Evolutionary conservation across 2,888 invertebrate genomes (phyloP).

Genomic region (Nymphalis polychloros): DNA sequence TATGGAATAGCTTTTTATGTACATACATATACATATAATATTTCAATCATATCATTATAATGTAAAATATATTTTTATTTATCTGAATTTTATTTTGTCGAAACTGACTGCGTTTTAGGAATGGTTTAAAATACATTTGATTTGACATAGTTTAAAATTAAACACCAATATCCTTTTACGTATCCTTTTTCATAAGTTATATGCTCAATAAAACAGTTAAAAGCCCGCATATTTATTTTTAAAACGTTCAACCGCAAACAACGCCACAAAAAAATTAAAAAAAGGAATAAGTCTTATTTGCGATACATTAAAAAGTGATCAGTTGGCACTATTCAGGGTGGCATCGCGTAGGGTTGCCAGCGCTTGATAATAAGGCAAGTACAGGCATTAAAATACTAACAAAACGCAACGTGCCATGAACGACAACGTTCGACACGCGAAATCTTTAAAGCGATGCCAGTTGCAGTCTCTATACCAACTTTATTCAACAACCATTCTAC

Average conservation of each 20-base stretch:
- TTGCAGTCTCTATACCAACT: too few species aligned
- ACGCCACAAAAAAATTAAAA: conserved; percentile 17
- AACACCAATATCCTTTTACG: background rate
- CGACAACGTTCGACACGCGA: too few species aligned
- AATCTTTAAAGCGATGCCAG: too few species aligned
- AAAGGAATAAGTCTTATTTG: conserved; percentile 30
- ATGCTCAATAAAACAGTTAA: conserved; percentile 10
- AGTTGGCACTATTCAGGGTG: conserved; percentile 31
- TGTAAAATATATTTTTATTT: too few species aligned
- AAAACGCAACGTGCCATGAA: background rate
- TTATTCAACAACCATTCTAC: too few species aligned
- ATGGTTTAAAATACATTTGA: background rate
- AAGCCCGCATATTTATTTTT: conserved; percentile 12
- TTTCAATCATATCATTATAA: too few species aligned
- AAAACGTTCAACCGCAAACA: conserved; percentile 10
- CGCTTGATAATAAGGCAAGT: conserved; percentile 5
- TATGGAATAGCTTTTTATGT: too few species aligned
- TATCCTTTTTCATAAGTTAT: background rate
- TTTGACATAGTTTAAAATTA: background rate
- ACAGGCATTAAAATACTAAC: background rate
- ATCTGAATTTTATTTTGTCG: too few species aligned
- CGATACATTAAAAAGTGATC: conserved; percentile 39
- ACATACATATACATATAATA: too few species aligned
- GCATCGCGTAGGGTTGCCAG: conserved; percentile 12
- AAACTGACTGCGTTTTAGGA: too few species aligned